Base-by-base conservation (phyloP, 1,140 invertebrate species). In the Micrasema longulum region DNA sequence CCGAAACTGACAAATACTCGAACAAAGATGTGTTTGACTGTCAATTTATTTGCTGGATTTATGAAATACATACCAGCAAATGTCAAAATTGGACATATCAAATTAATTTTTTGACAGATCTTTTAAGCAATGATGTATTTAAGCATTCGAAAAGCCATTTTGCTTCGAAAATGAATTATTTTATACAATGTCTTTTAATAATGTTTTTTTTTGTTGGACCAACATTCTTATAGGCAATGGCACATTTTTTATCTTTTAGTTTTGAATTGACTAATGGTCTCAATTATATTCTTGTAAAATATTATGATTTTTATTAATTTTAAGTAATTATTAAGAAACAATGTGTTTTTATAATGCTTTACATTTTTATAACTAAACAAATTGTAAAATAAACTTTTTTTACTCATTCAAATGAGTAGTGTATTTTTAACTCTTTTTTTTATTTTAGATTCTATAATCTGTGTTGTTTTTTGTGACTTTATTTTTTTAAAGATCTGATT, bases 191-290 rank as follows among this genome's bases (percentile, higher is more conserved):
- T 41, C 6, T 41, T 7, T 41, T 41, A 12, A 7, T 7, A 7
- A 12, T 41, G 36, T 41, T 12, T 41, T 41, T 31, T 31, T 31
- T 31, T 31, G 26, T 31, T n/a, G n/a, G 12, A 18, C 12, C 16
- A 14, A 11, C 16, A 45, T 45, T n/a, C 12, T 45, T 14, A 14
- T 4, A 14, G 12, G 43, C 3, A 45, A 45, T 14, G 12, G 16
- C 43, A 14, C 16, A 45, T 45, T 45, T 45, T 53, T 53, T 60
- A 60, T 20, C 18, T 14, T 16, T 60, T 60, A 60, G 55, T 60
- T 38, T 60, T 62, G 16, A 35, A 60, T 60, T 63, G 60, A 63
- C 26, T 14, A 63, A 48, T 64, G 60, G 60, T 64, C 60, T 64
- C 60, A 64, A 47, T 12, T 62, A 11, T 11, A 31, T 64, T 64